Base-by-base conservation (phyloP, 2,888 invertebrate species). In the Agriopis leucophaearia region DNA sequence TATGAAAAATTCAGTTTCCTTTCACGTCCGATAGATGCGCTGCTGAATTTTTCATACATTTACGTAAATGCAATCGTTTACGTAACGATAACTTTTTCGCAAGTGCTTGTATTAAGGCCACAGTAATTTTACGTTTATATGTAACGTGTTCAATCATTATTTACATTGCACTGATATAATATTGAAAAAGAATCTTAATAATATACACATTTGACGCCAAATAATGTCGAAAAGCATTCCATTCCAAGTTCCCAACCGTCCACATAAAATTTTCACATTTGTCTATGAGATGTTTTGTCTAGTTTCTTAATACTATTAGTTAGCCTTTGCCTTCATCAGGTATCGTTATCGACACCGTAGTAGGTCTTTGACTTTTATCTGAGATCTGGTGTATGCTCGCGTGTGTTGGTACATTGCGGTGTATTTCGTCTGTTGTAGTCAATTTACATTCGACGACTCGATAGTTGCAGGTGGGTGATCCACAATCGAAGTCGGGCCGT, bases 281-380 rank as follows among this genome's bases (percentile, higher is more conserved):
- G 18, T 69, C 52, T 52, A 51, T 18, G 36, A 54, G 35, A 67
- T 47, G 13, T 62, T 59, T 40, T 81, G 80, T 78, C 81, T 85
- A 81, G 73, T 56, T 59, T 36, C n/a, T 63, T 71, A 72, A 70
- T 40, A 13, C 27, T 27, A 71, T 54, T 55, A 73, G 27, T 89
- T 94, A 94, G 77, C 94, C 95, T 74, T 95, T 95, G 54, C 94
- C 95, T 75, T 95, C 95, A 63, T 94, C 87, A 0, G 95, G 95
- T 85, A 95, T 91, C 69, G 95, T 90, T 80, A 95, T 95, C 27
- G 95, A 95, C 70, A 95, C 95, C 36, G 95, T 94, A 74, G 94
- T 92, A 48, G 92, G 90, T 80, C 66, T 75, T 48, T 81, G 84
- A 77, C 74, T 83, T 69, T 76, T 76, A 18, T 87, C 85, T 71